Base-by-base conservation (phyloP, 2,113 vertebrate species). In the Amphilophus citrinellus region DNA sequence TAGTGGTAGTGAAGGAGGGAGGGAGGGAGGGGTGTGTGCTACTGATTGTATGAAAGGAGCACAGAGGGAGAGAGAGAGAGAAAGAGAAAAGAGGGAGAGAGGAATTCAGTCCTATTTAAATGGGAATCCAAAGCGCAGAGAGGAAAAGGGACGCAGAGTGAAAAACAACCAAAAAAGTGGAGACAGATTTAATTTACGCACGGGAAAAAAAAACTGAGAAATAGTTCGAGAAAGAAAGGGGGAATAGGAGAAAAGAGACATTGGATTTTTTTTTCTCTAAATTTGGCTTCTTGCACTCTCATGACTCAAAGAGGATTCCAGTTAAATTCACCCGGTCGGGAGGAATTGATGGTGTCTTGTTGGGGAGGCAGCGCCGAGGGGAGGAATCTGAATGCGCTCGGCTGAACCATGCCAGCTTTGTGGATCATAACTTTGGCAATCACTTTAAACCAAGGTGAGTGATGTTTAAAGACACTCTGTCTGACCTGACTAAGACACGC, bases 401-500 rank as follows among this genome's bases (percentile, higher is more conserved):
- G 90, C 90, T 95, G 87, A 95, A 95, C 88, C 95, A 96, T 96
- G 96, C 83, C 93, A 78, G 88, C 92, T 82, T 79, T 96, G 91
- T 95, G 95, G 95, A 94, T 96, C 91, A 57, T 96, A 95, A 96
- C 94, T 95, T 95, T 96, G 92, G 90, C 94, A 53, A 85, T 96
- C 94, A 91, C 93, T 94, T 88, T 95, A 73, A 92, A 92, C 91
- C 91, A 90, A 96, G 96, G 96, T 96, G 88, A 94, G 94, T 82
- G 37, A 79, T 39, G 37, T 76, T 61, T 17, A 15, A 57, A 68
- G 44, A 62, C 77, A 20, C 27, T 27, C 79, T 6, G 9, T 2
- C n/a, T 56, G 22, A 79, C 10, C 24, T 13, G 84, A 2, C 14
- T 30, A 6, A 59, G n/a, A 42, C 53, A 1, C 6, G 44, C 58